phyloP scores from a whole-genome alignment of 2,113 vertebrate species.

The Microcebus griseorufus region DNA sequence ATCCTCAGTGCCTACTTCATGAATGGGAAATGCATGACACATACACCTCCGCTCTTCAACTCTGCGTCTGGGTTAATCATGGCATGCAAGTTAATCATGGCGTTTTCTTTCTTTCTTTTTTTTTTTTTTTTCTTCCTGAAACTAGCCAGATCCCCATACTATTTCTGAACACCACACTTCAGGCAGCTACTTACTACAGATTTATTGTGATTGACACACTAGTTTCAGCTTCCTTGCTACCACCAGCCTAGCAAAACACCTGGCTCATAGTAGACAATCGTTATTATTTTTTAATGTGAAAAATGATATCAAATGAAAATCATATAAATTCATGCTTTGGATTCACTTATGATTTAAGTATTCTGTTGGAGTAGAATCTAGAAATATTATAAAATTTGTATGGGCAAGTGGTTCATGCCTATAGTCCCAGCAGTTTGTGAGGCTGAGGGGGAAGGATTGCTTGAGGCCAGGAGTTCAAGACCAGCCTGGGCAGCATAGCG shows the following conservation, averaged over 20 bases:
- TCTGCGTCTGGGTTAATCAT: not conserved
- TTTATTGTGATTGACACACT: too few relatives aligned
- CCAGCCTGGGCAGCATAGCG: too few relatives aligned
- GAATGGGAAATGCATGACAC: not conserved
- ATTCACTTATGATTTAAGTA: not conserved
- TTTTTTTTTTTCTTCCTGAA: not conserved
- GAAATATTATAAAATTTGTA: not conserved
- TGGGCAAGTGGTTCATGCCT: too few relatives aligned
- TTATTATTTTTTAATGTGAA: not conserved
- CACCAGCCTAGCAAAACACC: not conserved
- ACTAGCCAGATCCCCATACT: rapidly evolving
- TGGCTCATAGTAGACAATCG: not conserved
- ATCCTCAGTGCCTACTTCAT: not conserved
- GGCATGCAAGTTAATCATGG: not conserved
- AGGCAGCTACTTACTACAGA: not conserved
- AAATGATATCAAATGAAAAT: not conserved
- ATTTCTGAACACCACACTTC: not conserved
- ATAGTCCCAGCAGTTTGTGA: too few relatives aligned
- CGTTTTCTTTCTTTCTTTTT: not conserved
- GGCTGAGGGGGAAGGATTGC: too few relatives aligned
- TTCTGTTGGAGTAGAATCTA: not conserved
- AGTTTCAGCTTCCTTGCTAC: not conserved
- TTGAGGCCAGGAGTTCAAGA: too few relatives aligned
- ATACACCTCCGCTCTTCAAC: not conserved
- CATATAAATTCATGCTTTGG: not conserved